phyloP scores from a whole-genome alignment of 1,140 invertebrate species.

The Drosophila rhopaloa region DNA sequence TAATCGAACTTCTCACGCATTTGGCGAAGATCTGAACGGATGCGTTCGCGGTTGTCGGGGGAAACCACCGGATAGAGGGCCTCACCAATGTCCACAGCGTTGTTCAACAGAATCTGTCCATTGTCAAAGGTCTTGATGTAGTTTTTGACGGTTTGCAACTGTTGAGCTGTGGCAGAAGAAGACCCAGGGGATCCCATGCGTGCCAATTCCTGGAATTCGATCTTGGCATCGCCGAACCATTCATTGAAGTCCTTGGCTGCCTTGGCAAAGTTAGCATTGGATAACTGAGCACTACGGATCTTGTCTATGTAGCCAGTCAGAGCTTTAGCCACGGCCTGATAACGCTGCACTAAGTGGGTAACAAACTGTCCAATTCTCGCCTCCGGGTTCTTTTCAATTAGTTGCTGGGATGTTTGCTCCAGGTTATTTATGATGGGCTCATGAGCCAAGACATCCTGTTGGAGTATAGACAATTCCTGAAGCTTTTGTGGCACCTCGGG shows the following conservation, averaged over 20 bases:
- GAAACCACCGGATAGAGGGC: slow-evolving; percentile 94
- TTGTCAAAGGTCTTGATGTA: slow-evolving; percentile 91
- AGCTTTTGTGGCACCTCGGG: slow-evolving; percentile 90
- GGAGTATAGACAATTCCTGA: slow-evolving; percentile 88
- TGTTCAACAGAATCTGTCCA: slow-evolving; percentile 91
- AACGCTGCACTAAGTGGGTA: slow-evolving; percentile 90
- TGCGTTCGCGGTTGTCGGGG: slow-evolving; percentile 92
- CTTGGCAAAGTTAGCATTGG: slow-evolving; percentile 88
- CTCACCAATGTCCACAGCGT: slow-evolving; percentile 94
- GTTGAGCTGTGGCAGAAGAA: slow-evolving; percentile 78
- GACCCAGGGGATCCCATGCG: slow-evolving; percentile 83
- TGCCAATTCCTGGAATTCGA: slow-evolving; percentile 82
- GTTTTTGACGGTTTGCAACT: slow-evolving; percentile 78
- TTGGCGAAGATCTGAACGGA: slow-evolving; percentile 92
- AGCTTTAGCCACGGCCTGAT: slow-evolving; percentile 91
- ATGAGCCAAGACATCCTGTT: slow-evolving; percentile 88
- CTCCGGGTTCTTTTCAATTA: slow-evolving; percentile 91
- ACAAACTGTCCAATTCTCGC: slow-evolving; percentile 92
- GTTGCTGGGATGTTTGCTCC: slow-evolving; percentile 88
- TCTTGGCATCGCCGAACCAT: slow-evolving; percentile 92
- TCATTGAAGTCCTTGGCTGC: slow-evolving; percentile 90
- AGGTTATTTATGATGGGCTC: slow-evolving; percentile 89
- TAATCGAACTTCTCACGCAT: slow-evolving; percentile 93
- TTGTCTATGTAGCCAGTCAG: slow-evolving; percentile 89
- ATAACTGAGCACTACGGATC: slow-evolving; percentile 88